Conservation (phyloP, 1,140 invertebrate genomes). For the Caenorhabditis brenneri region DNA sequence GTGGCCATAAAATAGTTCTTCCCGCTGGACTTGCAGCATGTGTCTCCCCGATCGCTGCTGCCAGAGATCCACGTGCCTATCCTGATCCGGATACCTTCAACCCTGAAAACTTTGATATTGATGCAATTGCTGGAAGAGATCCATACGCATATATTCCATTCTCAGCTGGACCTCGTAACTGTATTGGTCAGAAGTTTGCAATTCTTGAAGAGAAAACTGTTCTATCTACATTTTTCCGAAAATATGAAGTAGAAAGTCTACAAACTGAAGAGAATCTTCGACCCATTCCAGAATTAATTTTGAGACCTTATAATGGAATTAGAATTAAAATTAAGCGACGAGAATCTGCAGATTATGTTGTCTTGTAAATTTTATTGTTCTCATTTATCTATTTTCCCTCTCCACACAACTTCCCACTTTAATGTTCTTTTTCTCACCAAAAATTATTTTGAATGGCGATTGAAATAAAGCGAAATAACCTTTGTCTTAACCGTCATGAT, state of each 20-base stretch:
- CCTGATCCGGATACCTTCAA: conserved; percentile 84
- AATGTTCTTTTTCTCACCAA: background rate
- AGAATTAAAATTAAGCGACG: conserved; percentile 40
- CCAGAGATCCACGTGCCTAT: conserved; percentile 80
- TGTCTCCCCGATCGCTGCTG: conserved; percentile 77
- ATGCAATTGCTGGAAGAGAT: conserved; percentile 75
- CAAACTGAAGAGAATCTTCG: conserved; percentile 44
- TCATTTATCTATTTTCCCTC: too few species aligned
- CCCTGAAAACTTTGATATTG: conserved; percentile 87
- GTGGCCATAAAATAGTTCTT: conserved; percentile 64
- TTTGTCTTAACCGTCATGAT: background rate
- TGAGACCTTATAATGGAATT: conserved; percentile 52
- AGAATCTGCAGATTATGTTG: conserved; percentile 5
- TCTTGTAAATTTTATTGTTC: background rate
- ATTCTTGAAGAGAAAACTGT: conserved; percentile 84
- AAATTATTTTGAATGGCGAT: too few species aligned
- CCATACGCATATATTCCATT: conserved; percentile 71
- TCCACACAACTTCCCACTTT: background rate
- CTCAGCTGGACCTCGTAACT: conserved; percentile 71
- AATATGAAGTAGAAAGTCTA: conserved; percentile 73
- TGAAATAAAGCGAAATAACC: background rate
- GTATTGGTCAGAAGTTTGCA: conserved; percentile 79
- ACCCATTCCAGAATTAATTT: conserved; percentile 53
- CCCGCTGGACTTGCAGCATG: conserved; percentile 78
- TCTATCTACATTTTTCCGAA: conserved; percentile 82